A percentile compares a stretch with the other conserved stretches of the same genome.
phyloP scores from a whole-genome alignment of 2,797 vertebrate genomes.

The Clangula hyemalis region DNA sequence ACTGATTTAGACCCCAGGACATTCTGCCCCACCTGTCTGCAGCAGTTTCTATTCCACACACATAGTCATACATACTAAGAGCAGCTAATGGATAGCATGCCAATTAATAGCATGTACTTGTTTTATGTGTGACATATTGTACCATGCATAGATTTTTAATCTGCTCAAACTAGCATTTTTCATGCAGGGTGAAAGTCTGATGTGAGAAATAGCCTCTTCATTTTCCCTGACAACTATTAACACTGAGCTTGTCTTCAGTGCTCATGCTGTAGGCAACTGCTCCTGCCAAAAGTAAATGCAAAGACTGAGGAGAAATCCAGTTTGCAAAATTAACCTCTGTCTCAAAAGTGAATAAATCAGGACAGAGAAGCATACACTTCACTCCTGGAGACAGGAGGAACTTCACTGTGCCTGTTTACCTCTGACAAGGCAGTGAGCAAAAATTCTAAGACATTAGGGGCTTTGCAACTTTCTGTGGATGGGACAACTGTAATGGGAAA shows the following conservation, averaged over 20 bases:
- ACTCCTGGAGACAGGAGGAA: background rate
- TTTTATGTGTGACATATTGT: constrained; percentile 67
- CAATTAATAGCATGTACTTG: constrained; percentile 60
- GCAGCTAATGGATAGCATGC: constrained; percentile 40
- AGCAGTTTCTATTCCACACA: background rate
- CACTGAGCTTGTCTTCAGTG: constrained; percentile 14
- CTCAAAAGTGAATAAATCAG: constrained; percentile 50
- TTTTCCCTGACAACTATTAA: constrained; percentile 71
- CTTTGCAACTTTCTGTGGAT: background rate
- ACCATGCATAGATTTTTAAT: constrained; percentile 71
- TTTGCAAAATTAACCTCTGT: constrained; percentile 54
- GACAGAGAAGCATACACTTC: background rate
- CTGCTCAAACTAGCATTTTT: constrained; percentile 64
- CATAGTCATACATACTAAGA: background rate
- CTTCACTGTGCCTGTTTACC: background rate
- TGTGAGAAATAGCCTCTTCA: constrained; percentile 70
- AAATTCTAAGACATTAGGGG: rapidly evolving
- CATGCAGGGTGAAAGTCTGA: constrained; percentile 39
- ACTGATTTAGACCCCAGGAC: background rate
- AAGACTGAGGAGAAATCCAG: background rate
- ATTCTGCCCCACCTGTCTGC: constrained; percentile 12
- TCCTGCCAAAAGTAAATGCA: constrained; percentile 45
- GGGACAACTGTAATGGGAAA: background rate
- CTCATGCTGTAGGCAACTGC: background rate
- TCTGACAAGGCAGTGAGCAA: background rate